Base-by-base conservation (phyloP, 2,113 vertebrate species). In the Morone chrysops region DNA sequence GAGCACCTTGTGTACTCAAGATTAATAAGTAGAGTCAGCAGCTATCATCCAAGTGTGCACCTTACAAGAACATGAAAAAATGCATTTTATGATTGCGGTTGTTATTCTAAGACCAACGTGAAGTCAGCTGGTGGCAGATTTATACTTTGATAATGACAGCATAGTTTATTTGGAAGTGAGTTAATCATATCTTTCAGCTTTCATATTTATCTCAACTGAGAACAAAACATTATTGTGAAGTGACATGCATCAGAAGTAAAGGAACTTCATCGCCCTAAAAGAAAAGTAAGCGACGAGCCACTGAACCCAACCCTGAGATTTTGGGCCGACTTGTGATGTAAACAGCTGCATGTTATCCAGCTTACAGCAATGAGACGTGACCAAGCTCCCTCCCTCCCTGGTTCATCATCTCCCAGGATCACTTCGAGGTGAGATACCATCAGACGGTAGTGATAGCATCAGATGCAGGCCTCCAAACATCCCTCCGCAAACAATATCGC, bases 301-400 rank as follows among this genome's bases (percentile, higher is more conserved):
- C 38, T 57, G 40, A 31, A 45, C 56, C 20, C 40, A n/a, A 61
- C 53, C 8, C 57, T 31, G 75, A 16, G 74, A 41, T 40, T 75
- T 22, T 36, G 45, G 11, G 31, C 45, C 36, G 59, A 12, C 31
- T 71, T 67, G 8, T 53, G 45, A 45, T 75, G 62, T 88, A 87
- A 88, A 89, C 82, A 78, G 65, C 75, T 76, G 74, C 56, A 50
- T 72, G 85, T 84, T 91, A 89, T 93, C 89, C 76, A 70, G 73
- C 38, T 87, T 17, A 75, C 50, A 41, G 86, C 92, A 90, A 90
- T 86, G 90, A 92, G 94, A 93, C 87, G 81, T 91, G 93, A 94
- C 90, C 77, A 56, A 87, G 67, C 51, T 31, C 2, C 31, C 82
- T 81, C 56, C n/a, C 72, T 81, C 78, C 67, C 75, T 41, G 47